A percentile compares a stretch with the other conserved stretches of the same genome.
These are phyloP conservation scores for Gasteruption jaculator DNA, from an alignment of 2,888 invertebrate species.

Conservation along the genomic window DNA sequence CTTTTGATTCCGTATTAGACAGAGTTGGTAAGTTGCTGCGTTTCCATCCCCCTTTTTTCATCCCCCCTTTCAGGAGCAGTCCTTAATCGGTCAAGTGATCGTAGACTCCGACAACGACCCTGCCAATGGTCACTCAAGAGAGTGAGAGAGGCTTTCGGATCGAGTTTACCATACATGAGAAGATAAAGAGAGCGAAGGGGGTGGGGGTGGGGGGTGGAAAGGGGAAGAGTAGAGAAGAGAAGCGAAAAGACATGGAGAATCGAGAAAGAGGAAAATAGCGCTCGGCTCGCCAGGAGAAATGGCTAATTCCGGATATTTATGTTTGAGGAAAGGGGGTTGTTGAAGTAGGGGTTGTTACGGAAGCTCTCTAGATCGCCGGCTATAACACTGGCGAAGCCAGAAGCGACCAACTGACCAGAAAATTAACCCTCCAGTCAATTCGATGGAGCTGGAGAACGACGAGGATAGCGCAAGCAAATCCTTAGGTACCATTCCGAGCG, in stretches of 20 bases:
- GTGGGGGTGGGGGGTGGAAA: slow-evolving; percentile 14
- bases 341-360: slow-evolving; percentile 49
- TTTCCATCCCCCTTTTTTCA: slow-evolving; percentile 7
- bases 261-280: slow-evolving; percentile 28
- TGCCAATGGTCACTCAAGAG: slow-evolving; percentile 5
- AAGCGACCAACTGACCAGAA: slow-evolving; percentile 54
- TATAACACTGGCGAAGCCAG: slow-evolving; percentile 50
- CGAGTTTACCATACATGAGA: too few relatives aligned
- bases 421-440: slow-evolving; percentile 52
- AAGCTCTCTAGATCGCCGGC: slow-evolving; percentile 47
- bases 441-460: slow-evolving; percentile 42
- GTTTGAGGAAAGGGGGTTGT: too few relatives aligned
- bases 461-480: too few relatives aligned
- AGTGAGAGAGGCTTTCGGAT: slow-evolving; percentile 3
- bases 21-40: too few relatives aligned
- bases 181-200: too few relatives aligned
- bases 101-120: slow-evolving; percentile 36
- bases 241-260: slow-evolving; percentile 25
- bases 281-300: slow-evolving; percentile 46
- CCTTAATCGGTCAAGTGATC: slow-evolving; percentile 53
- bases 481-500: too few relatives aligned
- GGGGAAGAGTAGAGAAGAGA: slow-evolving; percentile 15
- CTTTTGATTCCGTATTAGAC: too few relatives aligned
- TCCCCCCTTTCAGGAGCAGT: slow-evolving; percentile 35
- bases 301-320: slow-evolving; percentile 54